Base-by-base conservation (phyloP, 2,113 vertebrate species). In the Coracopsis vasa region DNA sequence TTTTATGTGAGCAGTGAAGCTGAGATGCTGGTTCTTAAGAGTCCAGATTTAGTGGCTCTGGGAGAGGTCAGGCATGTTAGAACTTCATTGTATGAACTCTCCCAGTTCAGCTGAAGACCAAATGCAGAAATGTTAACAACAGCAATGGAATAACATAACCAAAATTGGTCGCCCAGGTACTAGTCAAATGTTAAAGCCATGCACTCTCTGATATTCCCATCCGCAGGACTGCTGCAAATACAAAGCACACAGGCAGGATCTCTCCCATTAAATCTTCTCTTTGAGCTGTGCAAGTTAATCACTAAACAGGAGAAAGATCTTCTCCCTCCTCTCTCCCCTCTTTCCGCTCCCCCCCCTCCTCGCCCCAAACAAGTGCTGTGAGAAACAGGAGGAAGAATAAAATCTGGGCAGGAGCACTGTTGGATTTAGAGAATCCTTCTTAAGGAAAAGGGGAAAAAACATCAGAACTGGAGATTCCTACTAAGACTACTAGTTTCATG, bases 231-330 rank as follows among this genome's bases (percentile, higher is more conserved):
- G 78, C 79, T 17, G 16, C 60, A 31, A 90, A 44, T 67, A 86
- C 84, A 95, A 87, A 90, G 80, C 93, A 67, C 56, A 37, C 56
- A 60, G 60, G 61, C 96, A 96, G 67, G 91, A 82, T 94, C 72
- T 97, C 86, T 97, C 88, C 95, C 95, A 95, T 97, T 96, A 96
- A 97, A 97, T 97, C 95, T 96, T 96, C 94, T 95, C 94, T 97
- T 97, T 96, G 95, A 96, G 80, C 80, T 11, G 48, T 95, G 90
- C 94, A 92, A 74, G 77, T 96, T 96, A 98, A 97, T 96, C 95
- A 97, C 93, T 84, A 65, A 95, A 93, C 71, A 79, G 65, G 53
- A 95, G 95, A 88, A 96, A 90, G 82, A 96, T 86, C 90, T 94
- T 83, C 94, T 95, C 81, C 65, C 77, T 95, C 91, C 93, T 94